Conservation (phyloP, 2,113 vertebrate species). For the Urocynchramus pylzowi region DNA sequence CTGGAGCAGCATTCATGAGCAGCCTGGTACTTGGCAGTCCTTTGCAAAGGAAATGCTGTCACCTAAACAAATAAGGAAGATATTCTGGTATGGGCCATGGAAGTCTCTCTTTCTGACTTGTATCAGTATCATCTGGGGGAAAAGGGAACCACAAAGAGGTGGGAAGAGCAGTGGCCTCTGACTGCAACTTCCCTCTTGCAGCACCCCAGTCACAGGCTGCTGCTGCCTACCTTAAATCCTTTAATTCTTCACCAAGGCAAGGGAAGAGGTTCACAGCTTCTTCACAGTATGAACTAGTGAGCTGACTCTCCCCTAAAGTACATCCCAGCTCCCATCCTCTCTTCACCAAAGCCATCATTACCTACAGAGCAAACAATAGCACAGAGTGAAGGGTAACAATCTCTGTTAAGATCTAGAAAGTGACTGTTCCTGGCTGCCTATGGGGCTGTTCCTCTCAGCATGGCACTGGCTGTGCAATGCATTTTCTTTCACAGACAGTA, state of each 20-base stretch:
- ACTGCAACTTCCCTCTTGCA: neutral
- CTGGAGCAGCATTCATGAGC: neutral
- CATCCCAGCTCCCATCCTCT: neutral
- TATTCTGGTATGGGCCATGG: neutral
- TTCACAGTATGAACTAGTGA: neutral
- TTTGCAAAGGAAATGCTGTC: neutral
- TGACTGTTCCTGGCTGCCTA: neutral
- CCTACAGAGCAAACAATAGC: neutral
- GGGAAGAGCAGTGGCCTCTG: neutral
- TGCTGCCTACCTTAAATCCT: neutral
- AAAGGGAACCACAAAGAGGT: neutral
- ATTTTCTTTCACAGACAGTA: neutral
- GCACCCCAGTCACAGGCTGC: neutral
- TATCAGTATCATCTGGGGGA: neutral
- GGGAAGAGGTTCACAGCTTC: neutral
- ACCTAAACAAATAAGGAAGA: neutral
- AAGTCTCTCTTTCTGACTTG: neutral
- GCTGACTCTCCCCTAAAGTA: neutral
- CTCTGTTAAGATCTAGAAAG: neutral
- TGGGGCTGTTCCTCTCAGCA: neutral
- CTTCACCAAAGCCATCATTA: neutral
- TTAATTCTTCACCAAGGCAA: neutral
- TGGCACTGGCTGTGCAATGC: neutral
- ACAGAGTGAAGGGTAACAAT: neutral
- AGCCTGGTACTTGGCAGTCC: neutral